Evolutionary conservation across 2,113 vertebrate genomes (phyloP), one percentile per base, ranked within the genome.

Genomic region (Atherinomorus stipes): DNA sequence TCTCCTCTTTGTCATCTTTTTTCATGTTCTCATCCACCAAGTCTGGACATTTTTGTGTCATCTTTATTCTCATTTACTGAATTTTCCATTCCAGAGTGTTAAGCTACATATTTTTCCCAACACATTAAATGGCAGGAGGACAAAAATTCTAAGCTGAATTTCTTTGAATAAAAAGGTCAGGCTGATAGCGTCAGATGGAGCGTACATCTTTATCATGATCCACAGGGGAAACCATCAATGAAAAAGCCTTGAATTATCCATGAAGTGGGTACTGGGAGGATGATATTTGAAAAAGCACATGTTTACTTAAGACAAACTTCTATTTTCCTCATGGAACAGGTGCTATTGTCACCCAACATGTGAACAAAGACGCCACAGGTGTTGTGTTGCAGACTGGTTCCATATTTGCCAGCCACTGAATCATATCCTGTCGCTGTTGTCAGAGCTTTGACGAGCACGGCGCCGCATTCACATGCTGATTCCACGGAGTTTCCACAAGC

Each of bases 401-500:
- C 31, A 63, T 26, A 25, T 49, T 51, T 15, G 44, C 59, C 42
- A 61, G 28, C 12, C 26, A 61, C 1, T 82, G 61, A 77, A 26
- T 78, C 70, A 22, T 56, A 49, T 45, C n/a, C 1, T 60, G 42
- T 18, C 52, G 28, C 51, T 28, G 26, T 60, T 69, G 56, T 63
- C 26, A 49, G 68, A 23, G 16, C 11, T 51, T 44, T 60, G 63
- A 67, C 34, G 51, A 66, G 60, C 68, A 58, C 53, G 47, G 56
- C 2, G 57, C 74, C 23, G 42, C 76, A 21, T 70, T 81, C 77
- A 54, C 49, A 81, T 64, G 63, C 49, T 51, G 47, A 68, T 80
- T 85, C 78, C 65, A 71, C n/a, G 40, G 50, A 31, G 58, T 76
- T 71, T 73, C 57, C 81, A 73, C 60, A 59, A 79, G 45, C 70